Base-by-base conservation (phyloP, 2,888 invertebrate species). In the Sphecodes monilicornis region DNA sequence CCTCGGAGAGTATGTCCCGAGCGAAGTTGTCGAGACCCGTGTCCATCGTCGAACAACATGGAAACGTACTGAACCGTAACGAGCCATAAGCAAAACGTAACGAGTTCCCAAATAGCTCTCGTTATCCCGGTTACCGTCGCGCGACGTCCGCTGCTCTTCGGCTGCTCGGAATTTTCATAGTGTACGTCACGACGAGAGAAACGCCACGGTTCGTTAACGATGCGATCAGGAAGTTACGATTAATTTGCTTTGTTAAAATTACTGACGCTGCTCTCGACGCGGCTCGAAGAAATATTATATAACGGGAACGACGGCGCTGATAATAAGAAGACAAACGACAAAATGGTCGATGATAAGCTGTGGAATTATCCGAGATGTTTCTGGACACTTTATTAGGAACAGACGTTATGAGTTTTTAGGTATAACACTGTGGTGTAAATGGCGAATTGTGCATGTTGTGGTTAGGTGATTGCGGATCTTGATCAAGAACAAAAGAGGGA, bases 21-120 rank as follows among this genome's bases (percentile, higher is more conserved):
- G 46, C 87, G 68, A 81, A 84, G 72, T 70, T 54, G 69, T 78
- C 22, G 78, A 80, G 84, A 82, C 73, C 68, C 75, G 88, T 82
- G 86, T 79, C 86, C 83, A 85, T 87, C 86, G 78, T 32, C 36
- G 64, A 75, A 74, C 76, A 76, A 78, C 76, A 76, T 43, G 84
- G 73, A 69, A 82, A 76, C 60, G 80, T 89, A 84, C 76, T 46
- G 76, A 83, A 78, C 84, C 69, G 78, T 80, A 79, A 84, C 80
- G 81, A 81, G 70, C 74, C 68, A 80, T 80, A 84, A 85, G 80
- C 73, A 81, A 86, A 86, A 86, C 76, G 78, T 82, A 82, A 85
- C 82, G 86, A 86, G 86, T 86, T 86, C 79, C 82, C 86, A 82
- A 85, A 85, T 85, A 86, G 84, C 82, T 86, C 81, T 85, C 85